Evolutionary conservation across 2,797 vertebrate genomes (phyloP).

Genomic region (Phrynocephalus vlangalii): DNA sequence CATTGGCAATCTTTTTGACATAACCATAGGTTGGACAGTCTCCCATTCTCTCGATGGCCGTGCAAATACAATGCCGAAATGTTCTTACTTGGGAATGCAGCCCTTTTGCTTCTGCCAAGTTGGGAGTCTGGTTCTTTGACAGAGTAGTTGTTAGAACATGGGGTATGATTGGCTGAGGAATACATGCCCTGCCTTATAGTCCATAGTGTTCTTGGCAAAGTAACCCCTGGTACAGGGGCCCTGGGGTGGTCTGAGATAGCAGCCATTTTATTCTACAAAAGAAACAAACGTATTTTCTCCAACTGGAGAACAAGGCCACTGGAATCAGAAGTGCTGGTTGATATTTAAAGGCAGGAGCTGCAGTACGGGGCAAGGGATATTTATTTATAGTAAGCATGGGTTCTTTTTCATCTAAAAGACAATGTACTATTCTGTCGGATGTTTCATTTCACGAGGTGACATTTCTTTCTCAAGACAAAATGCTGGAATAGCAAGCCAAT

Average conservation of each 20-base stretch:
- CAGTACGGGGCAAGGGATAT: background rate
- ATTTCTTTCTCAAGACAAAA: constrained; percentile 68
- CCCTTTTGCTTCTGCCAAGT: too few relatives aligned
- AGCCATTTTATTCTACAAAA: background rate
- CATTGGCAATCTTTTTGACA: too few relatives aligned
- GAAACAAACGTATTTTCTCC: background rate
- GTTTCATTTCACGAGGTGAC: constrained; percentile 60
- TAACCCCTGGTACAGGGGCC: background rate
- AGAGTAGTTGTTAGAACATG: too few relatives aligned
- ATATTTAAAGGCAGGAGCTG: background rate
- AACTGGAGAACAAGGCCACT: background rate
- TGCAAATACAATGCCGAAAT: too few relatives aligned
- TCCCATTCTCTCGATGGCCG: too few relatives aligned
- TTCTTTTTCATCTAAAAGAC: constrained; percentile 50
- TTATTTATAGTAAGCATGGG: constrained; percentile 35
- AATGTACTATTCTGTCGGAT: constrained; percentile 60
- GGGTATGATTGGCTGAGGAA: too few relatives aligned
- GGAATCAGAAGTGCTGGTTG: background rate
- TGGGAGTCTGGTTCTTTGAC: too few relatives aligned
- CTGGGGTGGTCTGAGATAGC: background rate
- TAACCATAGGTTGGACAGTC: too few relatives aligned
- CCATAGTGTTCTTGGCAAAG: background rate
- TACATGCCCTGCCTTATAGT: background rate
- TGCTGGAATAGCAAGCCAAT: constrained; percentile 58
- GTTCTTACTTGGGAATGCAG: too few relatives aligned